These are phyloP conservation scores for Caiman crocodilus DNA, from an alignment of 2,797 vertebrate genomes.

Conservation along the genomic window DNA sequence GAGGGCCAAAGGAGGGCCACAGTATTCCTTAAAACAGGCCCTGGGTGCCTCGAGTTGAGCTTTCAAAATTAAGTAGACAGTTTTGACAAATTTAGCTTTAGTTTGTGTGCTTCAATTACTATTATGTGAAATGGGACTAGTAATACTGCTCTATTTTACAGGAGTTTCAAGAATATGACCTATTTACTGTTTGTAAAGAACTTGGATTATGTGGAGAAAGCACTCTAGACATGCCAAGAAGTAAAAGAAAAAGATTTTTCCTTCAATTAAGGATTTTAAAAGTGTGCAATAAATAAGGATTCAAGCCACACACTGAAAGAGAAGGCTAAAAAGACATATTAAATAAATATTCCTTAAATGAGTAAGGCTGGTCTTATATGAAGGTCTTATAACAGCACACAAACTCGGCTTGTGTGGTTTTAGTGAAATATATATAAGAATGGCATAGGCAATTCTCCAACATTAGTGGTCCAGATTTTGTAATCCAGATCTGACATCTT, in stretches of 20 bases:
- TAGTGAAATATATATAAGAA: rapidly evolving
- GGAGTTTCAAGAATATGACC: background rate
- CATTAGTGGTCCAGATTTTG: background rate
- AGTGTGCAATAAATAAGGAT: background rate
- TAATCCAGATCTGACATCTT: background rate
- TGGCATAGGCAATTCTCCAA: background rate
- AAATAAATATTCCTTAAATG: background rate
- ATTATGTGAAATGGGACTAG: background rate
- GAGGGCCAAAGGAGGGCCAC: no score
- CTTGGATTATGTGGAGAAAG: background rate
- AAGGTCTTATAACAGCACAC: background rate
- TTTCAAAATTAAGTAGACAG: background rate
- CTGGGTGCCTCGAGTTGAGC: background rate
- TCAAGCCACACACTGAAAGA: background rate
- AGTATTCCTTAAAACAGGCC: background rate
- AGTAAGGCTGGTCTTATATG: background rate
- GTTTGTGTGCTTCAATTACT: background rate
- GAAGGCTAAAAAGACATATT: background rate
- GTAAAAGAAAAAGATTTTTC: background rate
- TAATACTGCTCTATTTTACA: background rate
- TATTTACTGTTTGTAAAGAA: background rate
- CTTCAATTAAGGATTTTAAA: background rate
- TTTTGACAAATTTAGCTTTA: background rate
- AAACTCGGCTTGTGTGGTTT: background rate
- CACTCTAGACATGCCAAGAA: background rate